Evolutionary conservation across 2,888 invertebrate species (phyloP).

Genomic region (Ochropleura leucogaster): DNA sequence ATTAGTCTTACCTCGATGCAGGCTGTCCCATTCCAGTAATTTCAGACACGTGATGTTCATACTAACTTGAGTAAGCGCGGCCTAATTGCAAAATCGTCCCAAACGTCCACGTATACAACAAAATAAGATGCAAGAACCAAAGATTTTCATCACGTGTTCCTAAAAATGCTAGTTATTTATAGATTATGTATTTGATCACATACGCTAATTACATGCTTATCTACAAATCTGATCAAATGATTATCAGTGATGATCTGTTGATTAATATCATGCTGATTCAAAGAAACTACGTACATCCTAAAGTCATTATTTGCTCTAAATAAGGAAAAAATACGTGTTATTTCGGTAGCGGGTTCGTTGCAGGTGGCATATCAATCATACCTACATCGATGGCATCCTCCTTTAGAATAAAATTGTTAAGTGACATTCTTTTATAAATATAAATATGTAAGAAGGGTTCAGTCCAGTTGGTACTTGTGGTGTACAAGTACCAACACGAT

Average conservation of each 20-base stretch:
- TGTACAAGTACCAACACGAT: not conserved
- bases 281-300: slow-evolving; percentile 1
- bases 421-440: not conserved
- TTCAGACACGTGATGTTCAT: too few species aligned
- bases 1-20: too few species aligned
- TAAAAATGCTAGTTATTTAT: not conserved
- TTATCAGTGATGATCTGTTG: slow-evolving; percentile 21
- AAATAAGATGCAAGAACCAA: not conserved
- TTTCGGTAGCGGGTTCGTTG: not conserved
- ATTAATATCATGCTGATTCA: slow-evolving; percentile 26
- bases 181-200: slow-evolving; percentile 4
- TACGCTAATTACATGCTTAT: slow-evolving; percentile 42
- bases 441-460: not conserved
- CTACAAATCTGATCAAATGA: slow-evolving; percentile 40
- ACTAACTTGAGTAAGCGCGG: too few species aligned
- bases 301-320: slow-evolving; percentile 5
- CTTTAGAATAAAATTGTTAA: not conserved
- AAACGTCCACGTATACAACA: not conserved
- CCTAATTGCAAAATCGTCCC: too few species aligned
- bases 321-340: not conserved
- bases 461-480: not conserved
- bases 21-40: too few species aligned
- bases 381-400: not conserved
- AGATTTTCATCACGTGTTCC: slow-evolving; percentile 4
- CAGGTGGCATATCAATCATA: not conserved